Evolutionary conservation across 1,140 invertebrate species (phyloP).

Genomic region (Plutomurus gul): DNA sequence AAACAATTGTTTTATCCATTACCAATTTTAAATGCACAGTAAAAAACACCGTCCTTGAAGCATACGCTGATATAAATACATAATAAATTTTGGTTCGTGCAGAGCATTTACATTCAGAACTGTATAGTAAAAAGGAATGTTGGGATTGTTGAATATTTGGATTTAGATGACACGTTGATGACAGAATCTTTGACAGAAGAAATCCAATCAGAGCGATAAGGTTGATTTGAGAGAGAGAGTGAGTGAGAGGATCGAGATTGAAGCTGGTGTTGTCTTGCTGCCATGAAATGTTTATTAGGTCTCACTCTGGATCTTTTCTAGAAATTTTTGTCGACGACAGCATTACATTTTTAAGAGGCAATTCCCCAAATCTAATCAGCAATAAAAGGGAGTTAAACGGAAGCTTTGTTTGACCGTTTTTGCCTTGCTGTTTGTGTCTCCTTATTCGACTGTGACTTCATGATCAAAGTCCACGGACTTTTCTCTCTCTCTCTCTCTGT

Average conservation of each 20-base stretch:
- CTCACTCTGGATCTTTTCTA: background rate
- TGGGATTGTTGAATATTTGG: background rate
- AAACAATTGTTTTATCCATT: no score
- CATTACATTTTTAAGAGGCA: conserved; percentile 50
- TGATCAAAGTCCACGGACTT: conserved; percentile 29
- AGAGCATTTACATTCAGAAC: no score
- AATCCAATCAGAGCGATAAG: background rate
- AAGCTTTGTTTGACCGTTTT: conserved; percentile 36
- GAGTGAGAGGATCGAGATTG: background rate
- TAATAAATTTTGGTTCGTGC: no score
- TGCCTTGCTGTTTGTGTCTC: background rate
- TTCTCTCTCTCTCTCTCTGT: background rate
- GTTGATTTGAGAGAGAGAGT: background rate
- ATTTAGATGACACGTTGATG: conserved; percentile 7
- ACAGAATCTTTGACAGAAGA: background rate
- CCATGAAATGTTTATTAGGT: conserved; percentile 40
- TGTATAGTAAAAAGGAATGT: no score
- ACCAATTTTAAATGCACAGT: no score
- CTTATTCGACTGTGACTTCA: background rate
- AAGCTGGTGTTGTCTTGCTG: background rate
- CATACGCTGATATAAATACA: no score
- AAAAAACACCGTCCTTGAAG: no score
- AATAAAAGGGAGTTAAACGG: conserved; percentile 49
- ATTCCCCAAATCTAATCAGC: conserved; percentile 52
- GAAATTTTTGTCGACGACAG: conserved; percentile 43